Evolutionary conservation across 1,140 invertebrate species (phyloP).

Genomic region (Solen grandis): DNA sequence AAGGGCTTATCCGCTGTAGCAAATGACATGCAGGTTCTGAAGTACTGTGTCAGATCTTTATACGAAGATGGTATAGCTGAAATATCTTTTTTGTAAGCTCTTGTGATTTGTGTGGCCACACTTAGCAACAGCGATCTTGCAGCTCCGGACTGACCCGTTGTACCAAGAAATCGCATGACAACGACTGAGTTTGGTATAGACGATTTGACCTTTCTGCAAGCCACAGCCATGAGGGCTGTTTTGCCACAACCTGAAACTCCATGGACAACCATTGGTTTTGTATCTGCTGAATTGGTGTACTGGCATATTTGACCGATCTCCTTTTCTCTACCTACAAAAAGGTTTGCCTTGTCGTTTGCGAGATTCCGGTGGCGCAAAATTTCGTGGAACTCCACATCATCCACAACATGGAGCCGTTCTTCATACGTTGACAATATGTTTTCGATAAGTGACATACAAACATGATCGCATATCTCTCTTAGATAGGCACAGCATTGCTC

Average conservation of each 20-base stretch:
- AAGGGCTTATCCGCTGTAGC: conserved; percentile 52
- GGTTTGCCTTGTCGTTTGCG: conserved; percentile 95
- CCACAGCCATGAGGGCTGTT: conserved; percentile 71
- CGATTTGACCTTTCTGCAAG: conserved; percentile 45
- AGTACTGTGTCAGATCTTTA: conserved; percentile 62
- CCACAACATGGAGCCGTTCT: conserved; percentile 81
- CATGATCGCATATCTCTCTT: conserved; percentile 23
- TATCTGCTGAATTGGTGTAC: conserved; percentile 85
- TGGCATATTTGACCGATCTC: conserved; percentile 84
- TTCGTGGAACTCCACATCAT: conserved; percentile 86
- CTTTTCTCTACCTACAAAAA: conserved; percentile 84
- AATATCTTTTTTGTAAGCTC: conserved; percentile 49
- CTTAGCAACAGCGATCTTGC: conserved; percentile 61
- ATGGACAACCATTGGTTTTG: conserved; percentile 67
- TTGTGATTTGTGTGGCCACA: conserved; percentile 66
- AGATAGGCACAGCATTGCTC: not conserved
- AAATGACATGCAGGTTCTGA: conserved; percentile 56
- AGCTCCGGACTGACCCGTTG: conserved; percentile 63
- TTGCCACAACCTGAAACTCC: conserved; percentile 75
- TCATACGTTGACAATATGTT: conserved; percentile 30
- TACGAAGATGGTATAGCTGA: conserved; percentile 61
- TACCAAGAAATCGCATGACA: conserved; percentile 70
- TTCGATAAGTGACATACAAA: conserved; percentile 31
- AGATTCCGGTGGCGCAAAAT: conserved; percentile 97
- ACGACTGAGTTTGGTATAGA: conserved; percentile 25